These are phyloP conservation scores for Scylla paramamosain DNA, from an alignment of 1,140 invertebrate genomes.

Conservation along the genomic window DNA sequence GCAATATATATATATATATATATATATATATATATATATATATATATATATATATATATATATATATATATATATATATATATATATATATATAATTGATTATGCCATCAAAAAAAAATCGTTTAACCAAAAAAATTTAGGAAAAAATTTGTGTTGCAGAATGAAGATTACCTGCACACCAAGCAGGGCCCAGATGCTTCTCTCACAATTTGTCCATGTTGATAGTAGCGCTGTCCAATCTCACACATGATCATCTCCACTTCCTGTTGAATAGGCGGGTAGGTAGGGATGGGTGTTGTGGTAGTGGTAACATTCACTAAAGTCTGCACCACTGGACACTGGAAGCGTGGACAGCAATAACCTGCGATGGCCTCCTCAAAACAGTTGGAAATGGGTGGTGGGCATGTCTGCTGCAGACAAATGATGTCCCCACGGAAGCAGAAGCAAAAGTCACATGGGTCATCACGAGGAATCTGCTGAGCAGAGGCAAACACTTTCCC, in stretches of 20 bases:
- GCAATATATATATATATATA: neutral
- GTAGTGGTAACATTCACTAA: slow-evolving; percentile 89
- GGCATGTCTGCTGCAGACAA: slow-evolving; percentile 96
- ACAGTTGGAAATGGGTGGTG: slow-evolving; percentile 93
- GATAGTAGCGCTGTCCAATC: slow-evolving; percentile 89
- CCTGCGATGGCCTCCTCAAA: slow-evolving; percentile 94
- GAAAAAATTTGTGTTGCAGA: slow-evolving; percentile 79
- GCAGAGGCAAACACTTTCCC: slow-evolving; percentile 95
- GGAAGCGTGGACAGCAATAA: slow-evolving; percentile 96
- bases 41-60: neutral
- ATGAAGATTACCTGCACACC: slow-evolving; percentile 89
- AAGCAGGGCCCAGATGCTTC: slow-evolving; percentile 94
- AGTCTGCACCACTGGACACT: slow-evolving; percentile 89
- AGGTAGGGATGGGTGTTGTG: slow-evolving; percentile 80
- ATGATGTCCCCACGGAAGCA: slow-evolving; percentile 98
- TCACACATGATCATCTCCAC: slow-evolving; percentile 85
- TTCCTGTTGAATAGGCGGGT: slow-evolving; percentile 54
- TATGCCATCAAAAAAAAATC: neutral
- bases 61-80: neutral
- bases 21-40: neutral
- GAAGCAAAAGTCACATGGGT: slow-evolving; percentile 98
- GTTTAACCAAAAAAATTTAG: neutral
- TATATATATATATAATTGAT: neutral
- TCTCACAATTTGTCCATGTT: slow-evolving; percentile 90
- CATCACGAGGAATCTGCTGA: slow-evolving; percentile 95